phyloP scores from a whole-genome alignment of 2,888 invertebrate species.

The Leistus spinibarbis region DNA sequence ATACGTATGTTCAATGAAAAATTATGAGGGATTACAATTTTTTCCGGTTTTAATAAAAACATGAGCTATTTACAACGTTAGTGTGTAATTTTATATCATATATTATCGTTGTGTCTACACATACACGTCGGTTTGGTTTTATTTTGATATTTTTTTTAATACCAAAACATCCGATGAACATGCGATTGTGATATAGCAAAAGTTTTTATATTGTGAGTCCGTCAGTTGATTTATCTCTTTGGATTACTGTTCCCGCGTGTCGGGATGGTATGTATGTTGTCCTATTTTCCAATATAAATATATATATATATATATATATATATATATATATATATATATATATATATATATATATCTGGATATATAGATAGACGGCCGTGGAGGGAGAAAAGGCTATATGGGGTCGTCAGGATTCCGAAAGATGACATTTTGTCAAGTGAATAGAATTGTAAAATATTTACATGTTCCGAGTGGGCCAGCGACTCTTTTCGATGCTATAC shows the following conservation, averaged over 20 bases:
- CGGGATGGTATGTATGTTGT: not conserved
- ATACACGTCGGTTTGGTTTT: not conserved
- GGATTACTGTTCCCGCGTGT: conserved; percentile 5
- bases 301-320: not conserved
- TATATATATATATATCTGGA: conserved; percentile 1
- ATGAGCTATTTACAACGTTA: not conserved
- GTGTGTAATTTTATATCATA: not conserved
- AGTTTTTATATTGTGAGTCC: not conserved
- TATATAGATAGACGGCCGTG: not conserved
- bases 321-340: conserved; percentile 9
- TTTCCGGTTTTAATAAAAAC: not conserved
- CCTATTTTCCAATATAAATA: not conserved
- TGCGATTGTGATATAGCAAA: not conserved
- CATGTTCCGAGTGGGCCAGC: conserved; percentile 22
- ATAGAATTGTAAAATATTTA: conserved; percentile 33
- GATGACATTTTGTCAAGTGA: conserved; percentile 31
- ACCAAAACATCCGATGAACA: not conserved
- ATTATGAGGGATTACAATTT: not conserved
- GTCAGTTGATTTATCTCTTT: conserved; percentile 4
- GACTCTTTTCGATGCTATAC: not conserved
- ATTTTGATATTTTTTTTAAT: not conserved
- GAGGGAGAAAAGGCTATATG: not conserved
- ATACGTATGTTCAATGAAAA: not conserved
- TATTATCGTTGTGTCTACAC: not conserved
- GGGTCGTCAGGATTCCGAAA: conserved; percentile 21